These are phyloP conservation scores for Drosophila longiperda DNA, from an alignment of 2,888 invertebrate genomes.

Conservation along the genomic window DNA sequence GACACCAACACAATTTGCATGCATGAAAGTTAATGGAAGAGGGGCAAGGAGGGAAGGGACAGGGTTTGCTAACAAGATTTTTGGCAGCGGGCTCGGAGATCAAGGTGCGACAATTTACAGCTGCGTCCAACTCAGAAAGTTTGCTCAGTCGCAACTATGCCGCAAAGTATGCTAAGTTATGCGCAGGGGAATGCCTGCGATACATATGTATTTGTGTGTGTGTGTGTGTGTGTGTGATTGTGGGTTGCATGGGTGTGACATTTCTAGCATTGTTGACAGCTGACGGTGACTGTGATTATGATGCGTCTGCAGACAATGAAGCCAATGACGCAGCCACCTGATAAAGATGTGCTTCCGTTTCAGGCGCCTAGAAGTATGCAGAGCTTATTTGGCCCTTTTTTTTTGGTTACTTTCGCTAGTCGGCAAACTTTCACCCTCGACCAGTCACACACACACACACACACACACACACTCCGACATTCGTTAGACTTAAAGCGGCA, in stretches of 20 bases:
- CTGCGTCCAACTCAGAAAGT: slow-evolving; percentile 50
- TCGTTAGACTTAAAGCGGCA: slow-evolving; percentile 60
- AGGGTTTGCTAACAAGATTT: slow-evolving; percentile 23
- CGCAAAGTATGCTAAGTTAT: slow-evolving; percentile 77
- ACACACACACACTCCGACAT: slow-evolving; percentile 28
- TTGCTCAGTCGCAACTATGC: slow-evolving; percentile 72
- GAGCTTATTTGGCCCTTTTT: slow-evolving; percentile 47
- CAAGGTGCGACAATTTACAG: slow-evolving; percentile 52
- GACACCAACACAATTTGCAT: slow-evolving; percentile 62
- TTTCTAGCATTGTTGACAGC: slow-evolving; percentile 51
- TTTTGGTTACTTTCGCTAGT: slow-evolving; percentile 66
- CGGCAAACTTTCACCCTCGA: slow-evolving; percentile 69
- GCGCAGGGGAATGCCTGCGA: slow-evolving; percentile 46
- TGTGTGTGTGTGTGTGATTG: slow-evolving; percentile 1
- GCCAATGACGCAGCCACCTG: slow-evolving; percentile 57
- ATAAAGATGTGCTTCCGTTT: slow-evolving; percentile 76
- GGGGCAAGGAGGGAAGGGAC: too few species aligned
- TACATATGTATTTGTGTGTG: neutral
- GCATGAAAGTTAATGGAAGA: neutral
- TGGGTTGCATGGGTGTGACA: slow-evolving; percentile 48
- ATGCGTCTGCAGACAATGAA: slow-evolving; percentile 56
- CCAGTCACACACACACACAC: slow-evolving; percentile 19
- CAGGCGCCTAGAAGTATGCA: slow-evolving; percentile 62
- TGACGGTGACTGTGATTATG: slow-evolving; percentile 58
- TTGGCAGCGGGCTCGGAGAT: slow-evolving; percentile 1